Conservation (phyloP, 2,888 invertebrate genomes). For the Antitype chi region DNA sequence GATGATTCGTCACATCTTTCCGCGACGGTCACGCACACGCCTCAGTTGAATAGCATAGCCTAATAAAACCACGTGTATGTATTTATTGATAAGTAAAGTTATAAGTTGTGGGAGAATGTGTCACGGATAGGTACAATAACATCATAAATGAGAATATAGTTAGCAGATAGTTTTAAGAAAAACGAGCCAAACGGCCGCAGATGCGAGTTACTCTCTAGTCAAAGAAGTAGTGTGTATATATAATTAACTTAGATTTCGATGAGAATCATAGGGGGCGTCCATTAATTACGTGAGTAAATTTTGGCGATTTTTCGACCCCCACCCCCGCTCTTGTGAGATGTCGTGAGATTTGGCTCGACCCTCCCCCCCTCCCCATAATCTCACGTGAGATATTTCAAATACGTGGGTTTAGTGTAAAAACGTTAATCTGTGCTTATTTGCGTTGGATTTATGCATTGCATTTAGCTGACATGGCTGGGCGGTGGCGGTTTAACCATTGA, state of each 20-base stretch:
- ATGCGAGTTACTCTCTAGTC: constrained; percentile 73
- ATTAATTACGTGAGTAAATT: too few relatives aligned
- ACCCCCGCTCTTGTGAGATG: too few relatives aligned
- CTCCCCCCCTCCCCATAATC: too few relatives aligned
- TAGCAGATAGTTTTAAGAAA: constrained; percentile 19
- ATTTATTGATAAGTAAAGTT: constrained; percentile 11
- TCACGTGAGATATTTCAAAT: too few relatives aligned
- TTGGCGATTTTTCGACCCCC: too few relatives aligned
- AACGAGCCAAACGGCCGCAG: constrained; percentile 6
- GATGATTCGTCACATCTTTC: neutral
- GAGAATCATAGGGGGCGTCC: too few relatives aligned
- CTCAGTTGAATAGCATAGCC: neutral
- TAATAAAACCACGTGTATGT: constrained; percentile 7
- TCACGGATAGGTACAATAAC: constrained; percentile 4
- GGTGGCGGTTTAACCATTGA: too few relatives aligned
- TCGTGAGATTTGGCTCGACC: too few relatives aligned
- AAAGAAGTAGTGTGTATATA: constrained; percentile 75
- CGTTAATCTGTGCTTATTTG: too few relatives aligned
- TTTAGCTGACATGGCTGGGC: too few relatives aligned
- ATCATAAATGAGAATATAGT: neutral
- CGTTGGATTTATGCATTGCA: too few relatives aligned
- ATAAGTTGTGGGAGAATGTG: constrained; percentile 1
- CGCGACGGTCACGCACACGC: constrained; percentile 6
- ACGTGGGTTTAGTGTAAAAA: too few relatives aligned
- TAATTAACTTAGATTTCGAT: constrained; percentile 63